phyloP scores from a whole-genome alignment of 2,797 vertebrate genomes.

The Ficedula albicollis region DNA sequence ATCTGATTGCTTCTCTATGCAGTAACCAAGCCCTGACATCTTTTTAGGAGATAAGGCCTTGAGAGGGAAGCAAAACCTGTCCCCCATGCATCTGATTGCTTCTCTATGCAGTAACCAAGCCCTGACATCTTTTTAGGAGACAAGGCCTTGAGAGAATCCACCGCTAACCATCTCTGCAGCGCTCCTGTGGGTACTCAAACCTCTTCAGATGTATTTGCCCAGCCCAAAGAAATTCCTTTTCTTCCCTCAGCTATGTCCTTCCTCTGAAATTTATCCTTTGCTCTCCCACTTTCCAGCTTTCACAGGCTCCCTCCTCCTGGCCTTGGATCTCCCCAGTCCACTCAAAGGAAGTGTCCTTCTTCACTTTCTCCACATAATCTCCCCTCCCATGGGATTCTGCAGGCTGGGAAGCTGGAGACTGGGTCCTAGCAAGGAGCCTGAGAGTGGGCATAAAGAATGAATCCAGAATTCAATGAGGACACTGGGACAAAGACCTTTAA shows the following conservation, averaged over 20 bases:
- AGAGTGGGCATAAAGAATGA: neutral
- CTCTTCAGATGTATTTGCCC: neutral
- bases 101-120: neutral
- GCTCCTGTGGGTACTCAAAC: neutral
- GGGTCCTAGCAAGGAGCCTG: neutral
- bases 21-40: neutral
- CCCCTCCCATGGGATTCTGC: neutral
- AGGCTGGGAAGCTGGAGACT: neutral
- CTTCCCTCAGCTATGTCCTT: neutral
- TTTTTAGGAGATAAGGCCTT: neutral
- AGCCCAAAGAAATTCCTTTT: neutral
- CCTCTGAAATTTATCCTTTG: neutral
- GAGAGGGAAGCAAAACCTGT: neutral
- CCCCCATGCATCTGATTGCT: neutral
- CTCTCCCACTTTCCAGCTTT: neutral
- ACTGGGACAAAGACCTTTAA: neutral
- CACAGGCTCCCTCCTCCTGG: constrained; percentile 3
- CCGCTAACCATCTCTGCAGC: neutral
- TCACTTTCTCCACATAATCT: neutral
- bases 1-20: neutral
- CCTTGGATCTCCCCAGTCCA: neutral
- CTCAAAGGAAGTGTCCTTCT: constrained; percentile 15
- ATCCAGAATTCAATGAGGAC: neutral
- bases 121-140: neutral
- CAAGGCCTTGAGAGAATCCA: neutral